These are phyloP conservation scores for Gallinago stenura DNA, from an alignment of 2,797 vertebrate genomes.

Conservation along the genomic window DNA sequence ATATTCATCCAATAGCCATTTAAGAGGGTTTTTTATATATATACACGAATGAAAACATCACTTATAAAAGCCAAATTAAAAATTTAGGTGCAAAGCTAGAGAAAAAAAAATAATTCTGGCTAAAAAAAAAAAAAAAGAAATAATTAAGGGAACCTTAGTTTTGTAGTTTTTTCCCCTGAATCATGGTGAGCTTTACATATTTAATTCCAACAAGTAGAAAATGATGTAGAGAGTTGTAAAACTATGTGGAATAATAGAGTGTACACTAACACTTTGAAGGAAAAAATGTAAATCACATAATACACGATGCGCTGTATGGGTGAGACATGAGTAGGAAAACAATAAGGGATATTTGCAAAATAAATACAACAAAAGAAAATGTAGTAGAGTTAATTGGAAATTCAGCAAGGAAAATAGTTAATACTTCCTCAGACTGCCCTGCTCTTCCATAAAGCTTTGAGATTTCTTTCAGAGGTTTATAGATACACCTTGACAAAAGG, in stretches of 20 bases:
- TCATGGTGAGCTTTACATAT: neutral
- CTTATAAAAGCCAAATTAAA: neutral
- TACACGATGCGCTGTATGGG: neutral
- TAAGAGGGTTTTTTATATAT: neutral
- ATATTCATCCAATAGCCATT: neutral
- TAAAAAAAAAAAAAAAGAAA: neutral
- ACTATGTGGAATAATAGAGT: neutral
- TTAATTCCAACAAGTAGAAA: neutral
- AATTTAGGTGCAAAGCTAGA: neutral
- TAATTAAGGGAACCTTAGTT: neutral
- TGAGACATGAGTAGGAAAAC: neutral
- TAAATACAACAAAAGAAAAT: neutral
- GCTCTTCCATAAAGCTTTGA: neutral
- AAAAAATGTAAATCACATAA: neutral
- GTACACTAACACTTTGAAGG: neutral
- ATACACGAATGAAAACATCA: neutral
- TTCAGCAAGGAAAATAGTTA: neutral
- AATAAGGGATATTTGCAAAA: neutral
- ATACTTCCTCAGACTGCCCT: neutral
- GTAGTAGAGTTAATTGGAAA: neutral
- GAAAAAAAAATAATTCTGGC: neutral
- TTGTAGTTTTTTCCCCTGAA: neutral
- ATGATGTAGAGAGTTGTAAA: too few species aligned
- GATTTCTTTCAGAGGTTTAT: neutral
- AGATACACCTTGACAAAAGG: neutral